Conservation (phyloP, 2,797 vertebrate genomes). For the Percopsis omiscomaycus region DNA sequence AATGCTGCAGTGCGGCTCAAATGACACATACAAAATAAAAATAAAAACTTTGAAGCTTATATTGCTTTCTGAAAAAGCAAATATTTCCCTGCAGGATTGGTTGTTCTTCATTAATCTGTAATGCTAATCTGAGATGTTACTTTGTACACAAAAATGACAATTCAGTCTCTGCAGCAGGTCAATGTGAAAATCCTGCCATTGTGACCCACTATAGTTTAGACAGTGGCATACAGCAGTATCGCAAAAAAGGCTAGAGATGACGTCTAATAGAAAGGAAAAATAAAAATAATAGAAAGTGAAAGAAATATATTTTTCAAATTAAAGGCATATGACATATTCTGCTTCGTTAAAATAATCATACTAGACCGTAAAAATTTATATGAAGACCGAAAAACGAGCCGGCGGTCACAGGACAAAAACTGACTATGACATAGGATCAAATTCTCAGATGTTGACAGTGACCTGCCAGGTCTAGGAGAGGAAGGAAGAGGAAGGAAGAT, state of each 20-base stretch:
- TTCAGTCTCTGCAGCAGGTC: too few species aligned
- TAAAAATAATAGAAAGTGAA: neutral
- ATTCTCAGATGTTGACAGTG: constrained; percentile 66
- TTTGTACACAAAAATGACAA: neutral
- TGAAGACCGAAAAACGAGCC: neutral
- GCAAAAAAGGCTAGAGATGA: neutral
- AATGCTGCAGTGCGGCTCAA: neutral
- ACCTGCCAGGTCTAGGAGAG: constrained; percentile 61
- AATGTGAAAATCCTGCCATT: too few species aligned
- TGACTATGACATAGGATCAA: constrained; percentile 65
- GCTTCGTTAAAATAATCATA: neutral
- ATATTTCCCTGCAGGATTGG: too few species aligned
- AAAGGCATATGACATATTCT: neutral
- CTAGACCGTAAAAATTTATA: neutral
- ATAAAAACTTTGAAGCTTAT: too few species aligned
- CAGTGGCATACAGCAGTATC: too few species aligned
- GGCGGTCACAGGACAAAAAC: constrained; percentile 39
- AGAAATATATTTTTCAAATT: too few species aligned
- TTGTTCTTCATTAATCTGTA: too few species aligned
- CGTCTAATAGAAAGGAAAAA: neutral
- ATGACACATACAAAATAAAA: too few species aligned
- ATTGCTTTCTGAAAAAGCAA: too few species aligned
- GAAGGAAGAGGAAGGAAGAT: constrained; percentile 79
- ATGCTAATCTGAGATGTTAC: neutral
- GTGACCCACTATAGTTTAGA: too few species aligned